phyloP scores from a whole-genome alignment of 2,113 vertebrate genomes.

The Bubo blakistoni region DNA sequence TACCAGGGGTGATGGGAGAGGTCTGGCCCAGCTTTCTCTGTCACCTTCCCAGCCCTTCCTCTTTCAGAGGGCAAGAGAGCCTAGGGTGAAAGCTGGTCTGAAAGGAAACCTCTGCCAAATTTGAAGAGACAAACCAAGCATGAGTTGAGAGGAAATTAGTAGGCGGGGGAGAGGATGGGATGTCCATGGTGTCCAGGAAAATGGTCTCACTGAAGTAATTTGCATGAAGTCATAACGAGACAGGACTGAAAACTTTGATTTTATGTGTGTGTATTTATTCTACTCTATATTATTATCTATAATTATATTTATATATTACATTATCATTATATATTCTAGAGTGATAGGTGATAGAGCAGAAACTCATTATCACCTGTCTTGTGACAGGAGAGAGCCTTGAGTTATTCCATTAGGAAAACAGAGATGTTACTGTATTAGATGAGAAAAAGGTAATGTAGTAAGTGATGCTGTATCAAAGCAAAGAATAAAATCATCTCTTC shows the following conservation, averaged over 20 bases:
- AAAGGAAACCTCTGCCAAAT: conserved; percentile 45
- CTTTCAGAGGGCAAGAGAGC: background rate
- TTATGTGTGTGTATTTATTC: background rate
- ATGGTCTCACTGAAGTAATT: conserved; percentile 46
- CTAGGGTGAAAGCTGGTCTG: background rate
- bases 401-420: background rate
- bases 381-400: background rate
- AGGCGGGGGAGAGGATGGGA: conserved; percentile 19
- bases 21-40: background rate
- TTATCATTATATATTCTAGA: background rate
- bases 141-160: conserved; percentile 71
- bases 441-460: background rate
- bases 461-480: background rate
- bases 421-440: background rate
- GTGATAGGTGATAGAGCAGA: background rate
- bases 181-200: conserved; percentile 42
- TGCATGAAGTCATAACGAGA: background rate
- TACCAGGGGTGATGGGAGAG: background rate
- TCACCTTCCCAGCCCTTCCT: background rate
- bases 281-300: background rate
- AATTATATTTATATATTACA: background rate
- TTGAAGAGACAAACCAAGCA: conserved; percentile 56
- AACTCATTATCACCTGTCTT: background rate
- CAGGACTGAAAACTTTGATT: background rate
- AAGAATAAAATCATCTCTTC: background rate